phyloP scores from a whole-genome alignment of 2,888 invertebrate species.

The Blomia tropicalis region DNA sequence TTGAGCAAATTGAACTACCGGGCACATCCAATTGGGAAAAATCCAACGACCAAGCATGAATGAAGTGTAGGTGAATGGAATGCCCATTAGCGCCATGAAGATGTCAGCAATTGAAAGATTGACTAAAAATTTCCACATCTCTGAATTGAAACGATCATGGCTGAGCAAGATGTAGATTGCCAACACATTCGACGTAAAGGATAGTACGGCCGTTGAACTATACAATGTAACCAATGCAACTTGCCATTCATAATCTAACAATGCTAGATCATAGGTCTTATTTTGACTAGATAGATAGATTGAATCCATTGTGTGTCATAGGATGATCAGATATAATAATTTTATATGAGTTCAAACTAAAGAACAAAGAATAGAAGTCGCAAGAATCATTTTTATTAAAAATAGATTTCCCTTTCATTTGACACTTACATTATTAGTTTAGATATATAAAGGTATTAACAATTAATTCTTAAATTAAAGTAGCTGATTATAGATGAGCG shows the following conservation, averaged over 20 bases:
- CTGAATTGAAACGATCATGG: conserved; percentile 35
- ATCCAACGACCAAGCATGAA: conserved; percentile 36
- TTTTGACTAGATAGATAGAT: conserved; percentile 3
- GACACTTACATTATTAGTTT: too few species aligned
- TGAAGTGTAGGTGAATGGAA: conserved; percentile 56
- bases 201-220: conserved; percentile 38
- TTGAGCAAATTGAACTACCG: conserved; percentile 40
- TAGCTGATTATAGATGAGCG: too few species aligned
- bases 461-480: too few species aligned
- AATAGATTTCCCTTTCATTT: too few species aligned
- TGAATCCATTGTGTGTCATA: conserved; percentile 4
- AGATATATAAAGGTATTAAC: too few species aligned
- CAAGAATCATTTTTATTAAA: too few species aligned
- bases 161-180: conserved; percentile 39
- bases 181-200: conserved; percentile 39
- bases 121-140: conserved; percentile 49
- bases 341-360: too few species aligned
- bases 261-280: conserved; percentile 7
- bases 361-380: too few species aligned
- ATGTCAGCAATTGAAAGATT: conserved; percentile 70
- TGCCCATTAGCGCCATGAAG: conserved; percentile 71
- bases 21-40: conserved; percentile 40
- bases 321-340: too few species aligned
- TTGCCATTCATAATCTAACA: conserved; percentile 28
- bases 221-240: conserved; percentile 37